Evolutionary conservation across 2,888 invertebrate genomes (phyloP).

Genomic region (Labia minor): DNA sequence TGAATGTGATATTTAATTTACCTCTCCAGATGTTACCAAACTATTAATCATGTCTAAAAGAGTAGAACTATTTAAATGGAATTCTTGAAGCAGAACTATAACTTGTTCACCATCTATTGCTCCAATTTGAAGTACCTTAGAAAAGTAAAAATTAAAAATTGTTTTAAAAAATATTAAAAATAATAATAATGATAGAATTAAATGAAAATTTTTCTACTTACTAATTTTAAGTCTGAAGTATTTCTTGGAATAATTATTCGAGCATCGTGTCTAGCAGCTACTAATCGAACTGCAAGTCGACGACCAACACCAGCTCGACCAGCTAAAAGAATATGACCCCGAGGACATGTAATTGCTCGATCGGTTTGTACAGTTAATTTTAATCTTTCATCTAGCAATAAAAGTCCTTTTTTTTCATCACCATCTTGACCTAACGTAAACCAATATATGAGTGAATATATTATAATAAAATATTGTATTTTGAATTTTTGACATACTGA

Average conservation of each 20-base stretch:
- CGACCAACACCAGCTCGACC: slow-evolving; percentile 74
- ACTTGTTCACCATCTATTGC: slow-evolving; percentile 69
- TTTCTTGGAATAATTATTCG: slow-evolving; percentile 39
- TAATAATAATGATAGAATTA: too few relatives aligned
- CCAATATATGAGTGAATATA: too few relatives aligned
- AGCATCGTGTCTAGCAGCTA: slow-evolving; percentile 60
- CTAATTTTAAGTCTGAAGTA: slow-evolving; percentile 61
- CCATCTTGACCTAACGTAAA: neutral
- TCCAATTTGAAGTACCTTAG: slow-evolving; percentile 62
- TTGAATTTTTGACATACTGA: neutral
- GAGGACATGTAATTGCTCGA: slow-evolving; percentile 47
- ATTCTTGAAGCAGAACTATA: slow-evolving; percentile 71
- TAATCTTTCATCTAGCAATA: slow-evolving; percentile 43
- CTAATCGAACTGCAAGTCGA: slow-evolving; percentile 62
- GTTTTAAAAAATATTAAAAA: neutral
- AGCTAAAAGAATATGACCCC: slow-evolving; percentile 56
- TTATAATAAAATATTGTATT: neutral
- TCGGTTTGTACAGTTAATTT: slow-evolving; percentile 52
- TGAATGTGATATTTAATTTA: slow-evolving; percentile 29
- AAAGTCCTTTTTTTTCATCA: neutral
- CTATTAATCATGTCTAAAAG: slow-evolving; percentile 67
- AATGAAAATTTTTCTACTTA: slow-evolving; percentile 38
- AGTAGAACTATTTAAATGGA: slow-evolving; percentile 54
- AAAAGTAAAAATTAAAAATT: slow-evolving; percentile 24
- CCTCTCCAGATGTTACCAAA: slow-evolving; percentile 67